These are phyloP conservation scores for Sitophilus oryzae DNA, from an alignment of 1,140 invertebrate species.

Conservation along the genomic window DNA sequence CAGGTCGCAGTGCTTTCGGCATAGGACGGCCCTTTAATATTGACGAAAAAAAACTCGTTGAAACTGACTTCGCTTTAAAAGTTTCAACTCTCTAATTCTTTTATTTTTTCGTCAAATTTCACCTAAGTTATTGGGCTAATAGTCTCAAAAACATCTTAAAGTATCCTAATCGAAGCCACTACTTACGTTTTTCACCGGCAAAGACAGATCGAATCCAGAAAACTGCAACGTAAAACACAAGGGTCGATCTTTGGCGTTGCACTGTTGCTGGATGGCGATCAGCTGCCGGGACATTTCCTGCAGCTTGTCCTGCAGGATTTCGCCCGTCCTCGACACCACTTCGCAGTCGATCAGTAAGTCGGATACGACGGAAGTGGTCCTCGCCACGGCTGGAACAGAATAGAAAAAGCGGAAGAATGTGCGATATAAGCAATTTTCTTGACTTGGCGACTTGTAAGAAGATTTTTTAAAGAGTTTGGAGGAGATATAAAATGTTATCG, in stretches of 20 bases:
- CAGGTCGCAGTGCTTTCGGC: no score
- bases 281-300: conserved; percentile 53
- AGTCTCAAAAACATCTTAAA: no score
- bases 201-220: conserved; percentile 46
- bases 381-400: conserved; percentile 18
- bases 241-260: conserved; percentile 52
- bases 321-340: conserved; percentile 20
- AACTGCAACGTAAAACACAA: conserved; percentile 62
- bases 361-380: conserved; percentile 41
- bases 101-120: no score
- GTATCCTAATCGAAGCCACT: no score
- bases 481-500: conserved; percentile 10
- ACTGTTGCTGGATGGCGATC: conserved; percentile 52
- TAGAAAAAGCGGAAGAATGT: background rate
- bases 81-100: no score
- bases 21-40: no score
- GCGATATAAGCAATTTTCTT: no score
- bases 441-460: no score
- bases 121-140: no score
- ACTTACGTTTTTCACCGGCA: conserved; percentile 34
- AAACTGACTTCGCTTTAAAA: no score
- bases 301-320: conserved; percentile 33
- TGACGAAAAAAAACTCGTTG: no score
- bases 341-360: conserved; percentile 46
- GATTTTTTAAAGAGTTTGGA: no score